Evolutionary conservation across 2,113 vertebrate species (phyloP).

Genomic region (Leucopsar rothschildi): DNA sequence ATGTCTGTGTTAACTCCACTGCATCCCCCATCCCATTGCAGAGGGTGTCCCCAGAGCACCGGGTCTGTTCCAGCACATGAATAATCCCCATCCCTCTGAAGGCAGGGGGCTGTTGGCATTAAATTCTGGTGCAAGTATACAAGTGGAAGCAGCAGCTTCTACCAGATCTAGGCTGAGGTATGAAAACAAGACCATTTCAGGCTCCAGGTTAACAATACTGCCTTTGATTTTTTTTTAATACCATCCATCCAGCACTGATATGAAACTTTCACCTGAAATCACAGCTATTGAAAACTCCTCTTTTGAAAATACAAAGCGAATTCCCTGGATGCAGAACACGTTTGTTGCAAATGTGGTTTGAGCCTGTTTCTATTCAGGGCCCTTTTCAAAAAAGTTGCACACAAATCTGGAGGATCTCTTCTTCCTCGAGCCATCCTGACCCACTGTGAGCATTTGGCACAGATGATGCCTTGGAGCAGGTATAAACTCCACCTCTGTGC

Average conservation of each 20-base stretch:
- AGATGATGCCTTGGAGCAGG: neutral
- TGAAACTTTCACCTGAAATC: neutral
- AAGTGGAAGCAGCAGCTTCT: neutral
- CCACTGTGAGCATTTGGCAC: neutral
- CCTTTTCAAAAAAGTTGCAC: neutral
- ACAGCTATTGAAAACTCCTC: neutral
- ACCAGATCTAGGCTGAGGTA: neutral
- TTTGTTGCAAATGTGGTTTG: neutral
- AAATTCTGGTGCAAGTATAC: too few relatives aligned
- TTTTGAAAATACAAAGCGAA: neutral
- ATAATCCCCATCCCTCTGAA: neutral
- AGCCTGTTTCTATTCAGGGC: neutral
- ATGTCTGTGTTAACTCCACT: fast-evolving
- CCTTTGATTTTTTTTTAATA: neutral
- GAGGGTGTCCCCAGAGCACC: neutral
- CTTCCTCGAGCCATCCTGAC: neutral
- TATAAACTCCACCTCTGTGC: neutral
- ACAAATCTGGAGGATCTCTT: neutral
- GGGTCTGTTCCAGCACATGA: fast-evolving
- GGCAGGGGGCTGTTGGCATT: neutral
- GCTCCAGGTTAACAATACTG: neutral
- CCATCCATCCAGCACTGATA: neutral
- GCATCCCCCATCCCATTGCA: neutral
- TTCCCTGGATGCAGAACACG: neutral
- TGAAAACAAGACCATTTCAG: neutral